Conservation (phyloP, 2,797 vertebrate species). For the Tachyglossus aculeatus region DNA sequence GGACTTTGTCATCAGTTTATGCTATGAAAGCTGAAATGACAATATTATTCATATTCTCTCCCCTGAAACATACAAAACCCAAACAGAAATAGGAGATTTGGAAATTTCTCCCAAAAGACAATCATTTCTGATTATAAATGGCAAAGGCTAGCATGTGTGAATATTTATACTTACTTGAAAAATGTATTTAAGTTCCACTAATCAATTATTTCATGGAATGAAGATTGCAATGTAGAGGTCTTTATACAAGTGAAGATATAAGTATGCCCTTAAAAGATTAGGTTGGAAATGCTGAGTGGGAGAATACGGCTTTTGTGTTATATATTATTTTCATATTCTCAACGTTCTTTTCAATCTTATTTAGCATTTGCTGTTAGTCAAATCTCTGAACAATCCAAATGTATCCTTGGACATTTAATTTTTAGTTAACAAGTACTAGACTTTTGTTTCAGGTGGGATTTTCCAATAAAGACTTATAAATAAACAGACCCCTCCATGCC, state of each 20-base stretch:
- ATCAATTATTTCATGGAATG: slow-evolving; percentile 62
- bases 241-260: background rate
- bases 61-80: slow-evolving; percentile 43
- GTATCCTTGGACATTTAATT: background rate
- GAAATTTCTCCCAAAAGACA: slow-evolving; percentile 58
- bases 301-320: background rate
- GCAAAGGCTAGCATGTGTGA: slow-evolving; percentile 66
- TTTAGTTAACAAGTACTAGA: background rate
- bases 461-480: background rate
- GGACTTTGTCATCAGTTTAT: slow-evolving; percentile 31
- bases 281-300: background rate
- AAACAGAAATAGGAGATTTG: slow-evolving; percentile 50
- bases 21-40: slow-evolving; percentile 50
- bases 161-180: slow-evolving; percentile 68
- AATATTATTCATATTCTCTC: slow-evolving; percentile 19
- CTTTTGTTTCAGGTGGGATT: background rate
- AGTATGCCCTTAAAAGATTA: background rate
- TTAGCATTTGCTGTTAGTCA: fast-evolving
- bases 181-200: slow-evolving; percentile 54
- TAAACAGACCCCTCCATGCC: background rate
- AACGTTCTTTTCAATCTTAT: background rate
- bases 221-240: background rate
- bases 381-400: fast-evolving
- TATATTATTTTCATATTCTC: background rate
- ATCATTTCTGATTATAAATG: slow-evolving; percentile 61